Conservation (phyloP, 2,113 vertebrate genomes). For the Xiphophorus hellerii region DNA sequence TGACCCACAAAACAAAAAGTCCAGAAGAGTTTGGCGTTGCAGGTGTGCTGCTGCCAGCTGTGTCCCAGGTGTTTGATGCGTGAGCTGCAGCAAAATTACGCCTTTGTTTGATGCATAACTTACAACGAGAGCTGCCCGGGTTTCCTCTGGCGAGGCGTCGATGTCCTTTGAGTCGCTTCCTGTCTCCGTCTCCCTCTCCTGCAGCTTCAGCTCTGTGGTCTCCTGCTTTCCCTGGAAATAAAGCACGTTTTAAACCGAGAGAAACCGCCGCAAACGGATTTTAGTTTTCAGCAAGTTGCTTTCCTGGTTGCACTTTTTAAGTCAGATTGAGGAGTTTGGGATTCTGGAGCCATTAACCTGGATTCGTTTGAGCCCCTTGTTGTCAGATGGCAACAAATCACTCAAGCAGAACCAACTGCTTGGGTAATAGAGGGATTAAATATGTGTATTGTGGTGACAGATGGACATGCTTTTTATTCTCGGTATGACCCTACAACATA, state of each 20-base stretch:
- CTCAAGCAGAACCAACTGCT: conserved; percentile 84
- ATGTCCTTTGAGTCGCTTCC: conserved; percentile 84
- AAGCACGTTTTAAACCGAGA: not conserved
- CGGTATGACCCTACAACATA: not conserved
- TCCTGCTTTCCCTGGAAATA: conserved; percentile 67
- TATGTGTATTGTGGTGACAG: conserved; percentile 44
- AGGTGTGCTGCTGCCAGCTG: not conserved
- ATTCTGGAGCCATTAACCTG: conserved; percentile 67
- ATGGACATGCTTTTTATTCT: conserved; percentile 33
- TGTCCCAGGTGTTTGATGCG: too few relatives aligned
- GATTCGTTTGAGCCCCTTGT: conserved; percentile 58
- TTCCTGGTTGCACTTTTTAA: conserved; percentile 5
- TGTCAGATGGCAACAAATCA: conserved; percentile 80
- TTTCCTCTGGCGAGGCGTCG: conserved; percentile 83
- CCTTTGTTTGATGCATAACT: conserved; percentile 21
- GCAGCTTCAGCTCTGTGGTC: conserved; percentile 67
- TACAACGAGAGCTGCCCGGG: conserved; percentile 66
- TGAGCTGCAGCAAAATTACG: not conserved
- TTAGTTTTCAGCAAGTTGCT: not conserved
- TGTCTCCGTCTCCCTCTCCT: conserved; percentile 83
- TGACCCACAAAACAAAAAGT: too few relatives aligned
- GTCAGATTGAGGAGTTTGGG: not conserved
- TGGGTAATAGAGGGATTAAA: conserved; percentile 60
- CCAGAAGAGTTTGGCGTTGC: too few relatives aligned
- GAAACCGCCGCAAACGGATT: not conserved